phyloP scores from a whole-genome alignment of 2,888 invertebrate genomes.

The Plebejus anna region DNA sequence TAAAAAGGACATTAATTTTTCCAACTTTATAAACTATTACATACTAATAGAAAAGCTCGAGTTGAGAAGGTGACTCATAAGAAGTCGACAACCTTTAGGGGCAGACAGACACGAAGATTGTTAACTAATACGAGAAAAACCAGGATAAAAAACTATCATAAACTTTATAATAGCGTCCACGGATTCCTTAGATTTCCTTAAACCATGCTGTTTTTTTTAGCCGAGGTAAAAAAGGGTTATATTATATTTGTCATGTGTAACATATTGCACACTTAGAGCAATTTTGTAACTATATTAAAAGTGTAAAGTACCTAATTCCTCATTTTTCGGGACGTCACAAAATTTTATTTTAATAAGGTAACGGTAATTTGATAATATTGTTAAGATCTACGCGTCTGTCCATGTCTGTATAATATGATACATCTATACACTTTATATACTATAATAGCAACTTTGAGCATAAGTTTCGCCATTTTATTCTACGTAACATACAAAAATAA shows the following conservation, averaged over 20 bases:
- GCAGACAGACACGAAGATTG: constrained; percentile 39
- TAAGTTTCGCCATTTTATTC: constrained; percentile 45
- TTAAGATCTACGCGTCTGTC: constrained; percentile 36
- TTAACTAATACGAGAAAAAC: not conserved
- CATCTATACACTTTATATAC: constrained; percentile 38
- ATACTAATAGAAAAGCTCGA: constrained; percentile 74
- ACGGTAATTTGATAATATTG: not conserved
- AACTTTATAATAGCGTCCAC: not conserved
- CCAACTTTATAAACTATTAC: constrained; percentile 45
- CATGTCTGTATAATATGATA: constrained; percentile 36
- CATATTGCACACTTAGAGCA: no score
- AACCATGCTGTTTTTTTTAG: no score
- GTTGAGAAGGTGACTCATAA: constrained; percentile 68
- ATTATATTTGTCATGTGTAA: no score
- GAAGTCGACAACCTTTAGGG: constrained; percentile 70
- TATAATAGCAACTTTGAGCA: constrained; percentile 56
- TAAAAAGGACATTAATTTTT: constrained; percentile 42
- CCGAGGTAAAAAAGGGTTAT: no score
- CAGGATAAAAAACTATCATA: not conserved
- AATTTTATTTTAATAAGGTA: not conserved
- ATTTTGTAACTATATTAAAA: no score
- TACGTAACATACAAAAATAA: constrained; percentile 22
- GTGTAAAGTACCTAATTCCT: no score
- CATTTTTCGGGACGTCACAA: no score
- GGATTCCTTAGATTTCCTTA: not conserved